phyloP scores from a whole-genome alignment of 2,113 vertebrate genomes.

The Urocitellus parryii region DNA sequence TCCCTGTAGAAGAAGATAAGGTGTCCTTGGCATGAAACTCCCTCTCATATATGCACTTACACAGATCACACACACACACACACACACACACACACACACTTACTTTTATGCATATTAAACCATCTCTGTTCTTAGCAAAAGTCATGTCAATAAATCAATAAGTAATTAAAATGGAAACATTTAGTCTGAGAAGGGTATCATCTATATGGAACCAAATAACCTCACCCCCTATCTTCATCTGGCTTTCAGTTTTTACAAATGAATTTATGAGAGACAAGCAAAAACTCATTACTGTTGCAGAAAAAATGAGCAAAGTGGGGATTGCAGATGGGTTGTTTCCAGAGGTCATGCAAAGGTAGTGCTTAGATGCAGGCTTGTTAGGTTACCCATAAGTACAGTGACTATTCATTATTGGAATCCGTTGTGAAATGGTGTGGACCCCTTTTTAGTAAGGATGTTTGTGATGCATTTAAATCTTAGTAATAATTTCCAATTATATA shows the following conservation, averaged over 20 bases:
- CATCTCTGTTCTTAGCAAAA: slow-evolving; percentile 65
- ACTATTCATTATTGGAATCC: neutral
- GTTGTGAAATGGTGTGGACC: too few relatives aligned
- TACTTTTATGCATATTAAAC: slow-evolving; percentile 65
- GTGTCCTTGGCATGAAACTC: neutral
- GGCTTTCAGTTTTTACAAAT: slow-evolving; percentile 21
- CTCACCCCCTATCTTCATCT: neutral
- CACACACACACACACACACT: neutral
- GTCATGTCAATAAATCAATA: slow-evolving; percentile 65
- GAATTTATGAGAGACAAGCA: neutral
- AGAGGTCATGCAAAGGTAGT: neutral
- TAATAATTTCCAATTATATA: neutral
- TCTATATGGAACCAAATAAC: neutral
- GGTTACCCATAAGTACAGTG: neutral
- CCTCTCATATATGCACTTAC: neutral
- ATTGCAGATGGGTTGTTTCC: neutral
- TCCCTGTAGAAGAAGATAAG: neutral
- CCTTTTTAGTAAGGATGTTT: neutral
- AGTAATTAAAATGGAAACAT: slow-evolving; percentile 72
- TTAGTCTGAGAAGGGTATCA: slow-evolving; percentile 41
- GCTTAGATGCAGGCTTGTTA: neutral
- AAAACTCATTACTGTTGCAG: neutral
- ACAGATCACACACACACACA: neutral
- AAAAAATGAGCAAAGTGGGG: neutral
- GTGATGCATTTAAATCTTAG: neutral